Base-by-base conservation (phyloP, 2,888 invertebrate genomes). In the Epirrita christyi region DNA sequence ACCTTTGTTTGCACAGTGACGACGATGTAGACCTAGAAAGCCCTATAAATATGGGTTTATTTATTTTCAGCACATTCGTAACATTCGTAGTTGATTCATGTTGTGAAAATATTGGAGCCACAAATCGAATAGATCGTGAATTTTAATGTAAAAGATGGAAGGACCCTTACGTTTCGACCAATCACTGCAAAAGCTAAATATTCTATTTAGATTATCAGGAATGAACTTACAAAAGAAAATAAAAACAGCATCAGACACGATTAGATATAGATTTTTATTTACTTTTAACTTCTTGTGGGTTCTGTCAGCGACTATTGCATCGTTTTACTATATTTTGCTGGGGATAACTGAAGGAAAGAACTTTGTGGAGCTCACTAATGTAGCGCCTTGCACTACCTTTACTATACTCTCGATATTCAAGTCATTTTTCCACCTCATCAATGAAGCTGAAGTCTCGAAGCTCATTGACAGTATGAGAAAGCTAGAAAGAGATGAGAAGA, bases 301-400 rank as follows among this genome's bases (percentile, higher is more conserved):
- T 0, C 55, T 73, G 0, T 67, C 67, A 0, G 73, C 73, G 6
- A 27, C 60, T 0, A 32, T 71, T 0, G 67, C 56, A 0, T 61
- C 64, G 2, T 8, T 75, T 2, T 70, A 66, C 14, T 74, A 67
- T 50, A 68, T 75, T 0, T 56, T 68, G 2, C 34, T 68, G 0
- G 70, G 74, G 0, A 62, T 73, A 7, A 4, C 42, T 1, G 61
- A 62, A 8, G 76, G 75, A 0, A 72, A 67, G 28, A 64, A 66
- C 34, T 73, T 80, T 9, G 66, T 73, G 6, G 76, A 77, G 48
- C 42, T 79, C 0, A 77, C 80, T 0, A 75, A 70, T 37, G 55
- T 80, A 0, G 73, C 74, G 0, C 78, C 80, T 3, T 77, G 80
- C 8, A 6, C 68, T 0, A 70, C 69, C 0, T 59, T 73, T 5